Percentiles rank a stretch among this genome's conserved stretches.
Evolutionary conservation across 2,797 vertebrate genomes (phyloP).

Genomic region (Rhinella marina): DNA sequence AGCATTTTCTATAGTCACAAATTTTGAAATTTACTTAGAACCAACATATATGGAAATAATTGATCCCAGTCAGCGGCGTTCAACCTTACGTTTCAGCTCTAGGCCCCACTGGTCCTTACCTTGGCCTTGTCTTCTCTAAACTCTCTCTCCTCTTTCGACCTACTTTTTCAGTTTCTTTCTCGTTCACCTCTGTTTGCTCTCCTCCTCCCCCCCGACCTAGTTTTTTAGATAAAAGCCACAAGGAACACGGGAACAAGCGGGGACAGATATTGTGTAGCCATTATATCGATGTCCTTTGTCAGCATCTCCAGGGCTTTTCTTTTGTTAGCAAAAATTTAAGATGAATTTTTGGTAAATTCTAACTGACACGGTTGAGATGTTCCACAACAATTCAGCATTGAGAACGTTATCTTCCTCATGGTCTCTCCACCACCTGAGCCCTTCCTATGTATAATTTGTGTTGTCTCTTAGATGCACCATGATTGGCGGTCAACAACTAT

Average conservation of each 20-base stretch:
- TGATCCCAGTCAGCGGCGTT: no score
- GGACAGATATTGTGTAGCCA: background rate
- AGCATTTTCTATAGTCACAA: background rate
- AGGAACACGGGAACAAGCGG: background rate
- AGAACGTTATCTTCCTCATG: background rate
- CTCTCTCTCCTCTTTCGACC: background rate
- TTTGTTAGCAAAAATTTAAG: background rate
- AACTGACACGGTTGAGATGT: background rate
- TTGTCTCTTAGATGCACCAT: background rate
- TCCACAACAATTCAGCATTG: background rate
- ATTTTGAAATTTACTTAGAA: background rate
- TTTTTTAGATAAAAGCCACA: background rate
- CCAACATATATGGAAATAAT: no score
- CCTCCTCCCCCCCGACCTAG: background rate
- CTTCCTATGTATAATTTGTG: background rate
- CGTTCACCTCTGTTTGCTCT: background rate
- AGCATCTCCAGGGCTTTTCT: background rate
- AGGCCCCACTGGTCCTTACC: background rate
- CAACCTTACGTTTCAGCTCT: no score
- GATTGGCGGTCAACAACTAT: background rate
- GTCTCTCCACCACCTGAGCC: background rate
- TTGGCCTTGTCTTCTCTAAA: background rate
- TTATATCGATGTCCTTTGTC: background rate
- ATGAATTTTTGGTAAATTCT: background rate
- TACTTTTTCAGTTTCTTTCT: background rate